These are phyloP conservation scores for Drosophila subsilvestris DNA, from an alignment of 2,888 invertebrate species.

Conservation along the genomic window DNA sequence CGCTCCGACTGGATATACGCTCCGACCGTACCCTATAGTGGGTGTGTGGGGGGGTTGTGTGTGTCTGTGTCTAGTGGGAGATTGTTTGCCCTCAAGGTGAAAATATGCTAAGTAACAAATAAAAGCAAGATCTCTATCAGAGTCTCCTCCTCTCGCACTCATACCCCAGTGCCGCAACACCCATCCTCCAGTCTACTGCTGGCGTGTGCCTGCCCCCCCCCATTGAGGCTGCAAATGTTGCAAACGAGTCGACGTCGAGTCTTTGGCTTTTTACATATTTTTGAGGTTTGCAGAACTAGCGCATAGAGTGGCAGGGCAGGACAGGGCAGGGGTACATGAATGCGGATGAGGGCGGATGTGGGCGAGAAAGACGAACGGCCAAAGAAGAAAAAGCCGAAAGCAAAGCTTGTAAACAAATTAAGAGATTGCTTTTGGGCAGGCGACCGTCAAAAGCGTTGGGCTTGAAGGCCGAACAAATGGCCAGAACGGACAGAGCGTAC, in stretches of 20 bases:
- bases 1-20: slow-evolving; percentile 27
- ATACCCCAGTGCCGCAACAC: neutral
- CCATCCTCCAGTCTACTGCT: neutral
- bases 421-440: slow-evolving; percentile 76
- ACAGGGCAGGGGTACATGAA: neutral
- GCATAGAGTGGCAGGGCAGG: slow-evolving; percentile 20
- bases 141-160: slow-evolving; percentile 22
- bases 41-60: slow-evolving; percentile 17
- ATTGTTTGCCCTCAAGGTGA: slow-evolving; percentile 77
- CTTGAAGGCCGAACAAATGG: slow-evolving; percentile 73
- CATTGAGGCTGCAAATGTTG: slow-evolving; percentile 53
- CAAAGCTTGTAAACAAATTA: slow-evolving; percentile 77
- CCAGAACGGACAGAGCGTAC: slow-evolving; percentile 28
- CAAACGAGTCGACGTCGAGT: slow-evolving; percentile 60
- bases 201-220: neutral
- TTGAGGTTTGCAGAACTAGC: slow-evolving; percentile 71
- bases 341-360: neutral
- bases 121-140: slow-evolving; percentile 77
- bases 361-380: slow-evolving; percentile 38
- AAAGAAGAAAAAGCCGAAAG: slow-evolving; percentile 68
- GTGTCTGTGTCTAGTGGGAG: slow-evolving; percentile 68
- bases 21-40: slow-evolving; percentile 1
- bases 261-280: slow-evolving; percentile 73
- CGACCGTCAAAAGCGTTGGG: slow-evolving; percentile 69
- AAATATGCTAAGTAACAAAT: slow-evolving; percentile 81